A percentile compares a stretch with the other conserved stretches of the same genome.
phyloP scores from a whole-genome alignment of 1,140 invertebrate species.

The Artemia franciscana region DNA sequence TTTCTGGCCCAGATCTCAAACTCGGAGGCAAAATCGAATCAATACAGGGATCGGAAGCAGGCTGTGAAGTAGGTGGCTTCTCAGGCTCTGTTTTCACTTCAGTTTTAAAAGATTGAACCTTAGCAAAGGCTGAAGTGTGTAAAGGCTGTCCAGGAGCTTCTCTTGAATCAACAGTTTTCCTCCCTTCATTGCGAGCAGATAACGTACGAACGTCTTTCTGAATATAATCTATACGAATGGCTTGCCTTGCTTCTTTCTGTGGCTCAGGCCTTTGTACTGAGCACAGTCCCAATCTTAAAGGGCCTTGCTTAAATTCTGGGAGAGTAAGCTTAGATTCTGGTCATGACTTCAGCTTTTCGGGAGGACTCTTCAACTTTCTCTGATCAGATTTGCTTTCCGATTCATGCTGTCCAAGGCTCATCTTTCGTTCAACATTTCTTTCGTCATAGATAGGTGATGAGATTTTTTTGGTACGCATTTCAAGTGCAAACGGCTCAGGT shows the following conservation, averaged over 20 bases:
- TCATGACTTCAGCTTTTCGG: constrained; percentile 2
- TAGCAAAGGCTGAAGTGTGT: too few relatives aligned
- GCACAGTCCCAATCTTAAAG: neutral
- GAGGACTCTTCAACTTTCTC: constrained; percentile 2
- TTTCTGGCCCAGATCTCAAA: too few relatives aligned
- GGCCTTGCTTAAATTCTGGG: neutral
- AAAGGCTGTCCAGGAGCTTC: too few relatives aligned
- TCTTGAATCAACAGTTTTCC: too few relatives aligned
- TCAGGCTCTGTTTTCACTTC: too few relatives aligned
- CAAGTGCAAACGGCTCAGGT: constrained; percentile 59
- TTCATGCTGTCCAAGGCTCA: constrained; percentile 6
- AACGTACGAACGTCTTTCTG: too few relatives aligned
- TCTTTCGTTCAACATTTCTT: constrained; percentile 11
- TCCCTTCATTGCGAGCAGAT: too few relatives aligned
- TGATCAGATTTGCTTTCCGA: neutral
- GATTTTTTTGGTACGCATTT: constrained; percentile 27
- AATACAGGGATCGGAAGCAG: too few relatives aligned
- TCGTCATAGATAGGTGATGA: neutral
- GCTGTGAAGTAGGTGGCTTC: too few relatives aligned
- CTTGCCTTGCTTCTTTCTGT: neutral
- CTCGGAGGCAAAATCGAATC: too few relatives aligned
- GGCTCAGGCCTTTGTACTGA: neutral
- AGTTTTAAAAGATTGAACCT: too few relatives aligned
- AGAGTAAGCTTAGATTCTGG: neutral
- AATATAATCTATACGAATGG: neutral